phyloP scores from a whole-genome alignment of 2,113 vertebrate species.

The Montifringilla adamsi region DNA sequence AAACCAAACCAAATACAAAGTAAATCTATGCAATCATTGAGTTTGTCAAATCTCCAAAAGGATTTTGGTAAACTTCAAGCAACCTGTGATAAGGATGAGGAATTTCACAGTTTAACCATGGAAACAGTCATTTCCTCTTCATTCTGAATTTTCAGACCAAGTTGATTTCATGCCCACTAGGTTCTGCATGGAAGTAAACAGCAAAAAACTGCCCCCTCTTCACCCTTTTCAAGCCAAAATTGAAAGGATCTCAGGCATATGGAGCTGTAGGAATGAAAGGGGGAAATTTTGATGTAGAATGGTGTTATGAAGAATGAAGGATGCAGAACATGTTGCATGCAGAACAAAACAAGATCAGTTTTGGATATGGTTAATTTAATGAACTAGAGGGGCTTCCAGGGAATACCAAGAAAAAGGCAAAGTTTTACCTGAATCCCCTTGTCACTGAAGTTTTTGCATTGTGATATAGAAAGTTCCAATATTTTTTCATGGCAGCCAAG shows the following conservation, averaged over 20 bases:
- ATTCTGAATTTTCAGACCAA: background rate
- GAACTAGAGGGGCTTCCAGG: background rate
- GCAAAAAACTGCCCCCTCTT: background rate
- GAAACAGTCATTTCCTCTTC: background rate
- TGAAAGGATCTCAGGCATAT: background rate
- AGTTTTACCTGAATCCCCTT: slow-evolving; percentile 78
- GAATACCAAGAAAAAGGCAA: background rate
- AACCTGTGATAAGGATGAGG: background rate
- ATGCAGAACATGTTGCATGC: background rate
- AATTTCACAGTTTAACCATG: background rate
- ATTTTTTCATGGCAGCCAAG: slow-evolving; percentile 64
- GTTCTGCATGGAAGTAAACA: background rate
- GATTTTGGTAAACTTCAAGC: background rate
- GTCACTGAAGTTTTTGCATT: slow-evolving; percentile 76
- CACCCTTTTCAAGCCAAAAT: background rate
- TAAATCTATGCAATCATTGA: background rate
- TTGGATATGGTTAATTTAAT: background rate
- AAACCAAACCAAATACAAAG: background rate
- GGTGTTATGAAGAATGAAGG: background rate
- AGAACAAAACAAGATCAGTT: background rate
- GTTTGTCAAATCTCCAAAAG: background rate
- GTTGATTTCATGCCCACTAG: background rate
- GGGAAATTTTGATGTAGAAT: background rate
- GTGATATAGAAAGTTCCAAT: slow-evolving; percentile 73
- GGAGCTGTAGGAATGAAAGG: background rate